These are phyloP conservation scores for Microtus richardsoni DNA, from an alignment of 2,113 vertebrate species.

Conservation along the genomic window DNA sequence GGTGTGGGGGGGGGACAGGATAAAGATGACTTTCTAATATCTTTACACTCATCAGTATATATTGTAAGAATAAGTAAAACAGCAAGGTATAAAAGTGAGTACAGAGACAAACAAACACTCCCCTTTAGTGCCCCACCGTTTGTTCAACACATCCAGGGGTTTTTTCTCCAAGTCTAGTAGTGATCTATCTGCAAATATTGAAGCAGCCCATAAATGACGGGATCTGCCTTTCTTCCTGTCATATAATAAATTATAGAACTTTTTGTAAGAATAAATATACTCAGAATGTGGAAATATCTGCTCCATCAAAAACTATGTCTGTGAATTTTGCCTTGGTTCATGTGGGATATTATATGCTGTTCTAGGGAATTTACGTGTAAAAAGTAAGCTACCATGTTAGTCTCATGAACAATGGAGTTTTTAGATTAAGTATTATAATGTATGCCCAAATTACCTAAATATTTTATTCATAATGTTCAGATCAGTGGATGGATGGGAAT, in stretches of 20 bases:
- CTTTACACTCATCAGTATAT: neutral
- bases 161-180: neutral
- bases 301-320: neutral
- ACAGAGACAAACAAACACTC: neutral
- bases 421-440: neutral
- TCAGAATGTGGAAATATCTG: neutral
- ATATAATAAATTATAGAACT: neutral
- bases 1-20: neutral
- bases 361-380: accelerated
- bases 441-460: neutral
- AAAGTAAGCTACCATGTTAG: neutral
- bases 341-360: neutral
- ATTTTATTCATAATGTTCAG: neutral
- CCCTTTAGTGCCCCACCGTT: neutral
- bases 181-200: neutral
- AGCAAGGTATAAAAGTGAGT: neutral
- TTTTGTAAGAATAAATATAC: neutral
- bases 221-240: neutral
- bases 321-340: neutral
- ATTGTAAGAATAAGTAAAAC: neutral
- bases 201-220: neutral
- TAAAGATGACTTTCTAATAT: constrained; percentile 4
- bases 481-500: neutral
- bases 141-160: neutral
- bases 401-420: neutral